A percentile compares a stretch with the other conserved stretches of the same genome.
phyloP scores from a whole-genome alignment of 2,888 invertebrate genomes.

The Macroteleia sp. region DNA sequence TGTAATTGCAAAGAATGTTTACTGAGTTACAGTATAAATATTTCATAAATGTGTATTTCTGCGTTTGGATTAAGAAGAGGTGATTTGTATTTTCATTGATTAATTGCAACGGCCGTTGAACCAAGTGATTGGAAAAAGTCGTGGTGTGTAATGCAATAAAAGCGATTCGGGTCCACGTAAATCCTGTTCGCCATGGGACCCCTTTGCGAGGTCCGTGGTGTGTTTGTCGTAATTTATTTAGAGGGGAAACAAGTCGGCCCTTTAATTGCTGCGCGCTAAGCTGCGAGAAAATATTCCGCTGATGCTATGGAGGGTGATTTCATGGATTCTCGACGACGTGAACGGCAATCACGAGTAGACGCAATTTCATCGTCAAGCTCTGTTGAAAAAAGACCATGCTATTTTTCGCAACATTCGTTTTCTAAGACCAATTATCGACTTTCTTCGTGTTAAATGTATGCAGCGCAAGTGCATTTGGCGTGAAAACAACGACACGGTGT shows the following conservation, averaged over 20 bases:
- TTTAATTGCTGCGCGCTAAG: slow-evolving; percentile 79
- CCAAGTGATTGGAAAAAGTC: slow-evolving; percentile 72
- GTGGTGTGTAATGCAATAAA: slow-evolving; percentile 79
- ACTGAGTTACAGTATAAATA: no score
- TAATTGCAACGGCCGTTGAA: slow-evolving; percentile 37
- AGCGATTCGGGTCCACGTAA: slow-evolving; percentile 72
- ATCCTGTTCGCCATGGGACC: slow-evolving; percentile 73
- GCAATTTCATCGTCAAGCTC: slow-evolving; percentile 29
- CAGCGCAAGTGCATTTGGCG: slow-evolving; percentile 42
- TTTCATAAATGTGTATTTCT: no score
- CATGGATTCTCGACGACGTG: slow-evolving; percentile 56
- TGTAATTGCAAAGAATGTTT: no score
- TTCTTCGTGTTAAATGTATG: slow-evolving; percentile 12
- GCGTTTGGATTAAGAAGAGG: not conserved
- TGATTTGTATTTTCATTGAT: slow-evolving; percentile 3
- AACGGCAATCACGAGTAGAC: slow-evolving; percentile 52
- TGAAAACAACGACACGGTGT: slow-evolving; percentile 50
- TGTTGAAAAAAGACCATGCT: slow-evolving; percentile 1
- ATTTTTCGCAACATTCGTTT: slow-evolving; percentile 5
- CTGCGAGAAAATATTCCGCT: slow-evolving; percentile 75
- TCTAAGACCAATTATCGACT: slow-evolving; percentile 36
- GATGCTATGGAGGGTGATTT: slow-evolving; percentile 67
- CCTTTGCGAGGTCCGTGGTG: slow-evolving; percentile 66
- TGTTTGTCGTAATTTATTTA: slow-evolving; percentile 75
- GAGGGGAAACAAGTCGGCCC: slow-evolving; percentile 70